Evolutionary conservation across 2,113 vertebrate species (phyloP).

Genomic region (Colistium nudipinnis): DNA sequence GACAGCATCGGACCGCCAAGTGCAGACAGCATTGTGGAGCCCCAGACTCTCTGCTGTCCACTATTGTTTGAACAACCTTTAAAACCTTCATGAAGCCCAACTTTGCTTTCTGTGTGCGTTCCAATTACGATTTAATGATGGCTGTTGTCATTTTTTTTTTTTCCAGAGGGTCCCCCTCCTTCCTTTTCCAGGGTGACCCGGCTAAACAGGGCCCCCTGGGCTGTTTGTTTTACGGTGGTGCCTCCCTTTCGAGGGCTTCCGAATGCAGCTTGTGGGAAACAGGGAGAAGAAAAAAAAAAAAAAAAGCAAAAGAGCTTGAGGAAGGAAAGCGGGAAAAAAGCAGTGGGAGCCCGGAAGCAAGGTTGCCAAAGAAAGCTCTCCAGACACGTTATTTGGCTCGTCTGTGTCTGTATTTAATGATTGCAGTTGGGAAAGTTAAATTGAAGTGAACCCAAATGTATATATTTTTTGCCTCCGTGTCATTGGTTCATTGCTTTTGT

Average conservation of each 20-base stretch:
- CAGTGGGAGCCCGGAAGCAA: constrained; percentile 1
- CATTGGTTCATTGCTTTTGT: constrained; percentile 33
- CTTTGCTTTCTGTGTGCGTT: constrained; percentile 32
- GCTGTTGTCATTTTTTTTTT: not conserved
- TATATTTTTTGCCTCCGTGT: constrained; percentile 26
- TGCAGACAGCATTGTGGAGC: constrained; percentile 35
- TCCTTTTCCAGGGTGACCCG: constrained; percentile 7
- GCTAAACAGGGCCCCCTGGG: constrained; percentile 15
- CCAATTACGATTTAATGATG: constrained; percentile 22
- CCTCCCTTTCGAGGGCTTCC: constrained; percentile 42
- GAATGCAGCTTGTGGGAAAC: constrained; percentile 42
- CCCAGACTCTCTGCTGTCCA: constrained; percentile 9
- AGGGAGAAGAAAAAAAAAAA: not conserved
- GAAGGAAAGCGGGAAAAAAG: constrained; percentile 21
- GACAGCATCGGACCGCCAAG: constrained; percentile 12
- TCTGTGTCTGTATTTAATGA: constrained; percentile 21
- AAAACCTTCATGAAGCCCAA: constrained; percentile 45
- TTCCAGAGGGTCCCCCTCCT: constrained; percentile 30
- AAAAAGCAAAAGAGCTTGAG: constrained; percentile 10
- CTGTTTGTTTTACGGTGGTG: constrained; percentile 59
- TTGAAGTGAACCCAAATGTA: constrained; percentile 34
- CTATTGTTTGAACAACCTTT: constrained; percentile 46
- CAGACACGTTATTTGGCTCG: constrained; percentile 26
- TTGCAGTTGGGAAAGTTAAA: constrained; percentile 38
- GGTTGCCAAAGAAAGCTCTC: constrained; percentile 48